Evolutionary conservation across 1,140 invertebrate species (phyloP), one percentile per base, ranked within the genome.

Genomic region (Ceratosolen solmsi): DNA sequence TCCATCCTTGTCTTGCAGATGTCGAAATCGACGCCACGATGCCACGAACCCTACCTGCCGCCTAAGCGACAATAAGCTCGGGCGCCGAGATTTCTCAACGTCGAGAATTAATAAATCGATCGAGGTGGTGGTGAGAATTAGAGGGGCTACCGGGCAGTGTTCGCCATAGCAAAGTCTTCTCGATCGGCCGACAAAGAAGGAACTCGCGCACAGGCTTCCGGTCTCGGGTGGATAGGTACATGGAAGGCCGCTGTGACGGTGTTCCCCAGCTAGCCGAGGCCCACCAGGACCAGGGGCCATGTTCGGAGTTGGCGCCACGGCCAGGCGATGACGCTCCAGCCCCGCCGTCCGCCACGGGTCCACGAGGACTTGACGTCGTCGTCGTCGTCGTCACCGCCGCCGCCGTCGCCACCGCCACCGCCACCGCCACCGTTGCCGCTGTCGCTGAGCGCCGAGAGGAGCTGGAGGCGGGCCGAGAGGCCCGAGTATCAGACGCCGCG

Each of bases 321-420:
- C 88, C 86, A 88, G 89, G 89, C 89, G 89, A 90, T 90, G 79
- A 80, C 89, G 84, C 87, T 87, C 87, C 86, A 89, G 84, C 87
- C 87, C 85, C 88, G 86, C 86, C 87, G 83, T 74, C 54, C 84
- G 84, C 85, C 84, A 87, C 85, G 89, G 85, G 88, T 90, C 88
- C 88, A 84, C 84, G 83, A 88, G 89, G 88, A 89, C 88, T 88
- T 84, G 54, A 49, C 60, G 60, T 74, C 72, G 46, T 65, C 0
- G 56, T 49, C 33, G 13, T 38, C 41, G 54, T 70, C 36, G 68
- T 36, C 38, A 22, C 17, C 38, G 63, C 46, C 27, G n/a, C 56
- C 25, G 79, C 51, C 56, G 20, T 51, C 1, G 36, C 30, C 17
- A 15, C 49, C 17, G 49, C 58, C 13, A 38, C 3, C 70, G 20